These are phyloP conservation scores for Pseudomyrmex pallidus DNA, from an alignment of 1,140 invertebrate genomes.

Conservation along the genomic window DNA sequence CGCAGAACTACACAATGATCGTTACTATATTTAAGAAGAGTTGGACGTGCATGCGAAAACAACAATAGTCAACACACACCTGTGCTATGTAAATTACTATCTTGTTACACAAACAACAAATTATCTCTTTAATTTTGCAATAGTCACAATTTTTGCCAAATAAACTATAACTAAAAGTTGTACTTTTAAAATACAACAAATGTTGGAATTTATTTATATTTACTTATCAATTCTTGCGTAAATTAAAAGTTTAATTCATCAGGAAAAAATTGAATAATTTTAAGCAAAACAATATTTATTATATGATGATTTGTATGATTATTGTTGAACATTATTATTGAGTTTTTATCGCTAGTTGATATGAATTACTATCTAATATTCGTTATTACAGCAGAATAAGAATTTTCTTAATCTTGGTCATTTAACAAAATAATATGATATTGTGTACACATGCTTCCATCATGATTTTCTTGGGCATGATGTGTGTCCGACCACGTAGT, in stretches of 20 bases:
- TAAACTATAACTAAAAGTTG: background rate
- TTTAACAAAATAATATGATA: background rate
- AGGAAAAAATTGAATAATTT: background rate
- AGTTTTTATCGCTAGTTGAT: too few species aligned
- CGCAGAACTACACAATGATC: background rate
- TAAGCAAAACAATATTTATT: background rate
- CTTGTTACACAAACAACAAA: background rate
- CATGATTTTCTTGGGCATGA: too few species aligned
- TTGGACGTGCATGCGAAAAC: background rate
- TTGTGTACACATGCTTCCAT: too few species aligned
- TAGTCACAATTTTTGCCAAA: constrained; percentile 5
- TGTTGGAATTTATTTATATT: background rate
- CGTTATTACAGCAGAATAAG: too few species aligned
- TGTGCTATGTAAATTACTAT: constrained; percentile 9
- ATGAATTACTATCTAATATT: background rate
- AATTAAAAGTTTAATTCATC: background rate
- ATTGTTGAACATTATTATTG: too few species aligned
- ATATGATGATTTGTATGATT: background rate
- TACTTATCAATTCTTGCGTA: background rate
- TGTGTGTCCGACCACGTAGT: background rate
- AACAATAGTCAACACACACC: background rate
- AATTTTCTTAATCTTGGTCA: constrained; percentile 5
- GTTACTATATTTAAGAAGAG: constrained; percentile 4
- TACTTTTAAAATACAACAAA: background rate
- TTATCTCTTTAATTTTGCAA: background rate